Percentiles rank a stretch among this genome's conserved stretches.
Conservation (phyloP, 2,888 invertebrate species). For the Stenichneumon culpator region DNA sequence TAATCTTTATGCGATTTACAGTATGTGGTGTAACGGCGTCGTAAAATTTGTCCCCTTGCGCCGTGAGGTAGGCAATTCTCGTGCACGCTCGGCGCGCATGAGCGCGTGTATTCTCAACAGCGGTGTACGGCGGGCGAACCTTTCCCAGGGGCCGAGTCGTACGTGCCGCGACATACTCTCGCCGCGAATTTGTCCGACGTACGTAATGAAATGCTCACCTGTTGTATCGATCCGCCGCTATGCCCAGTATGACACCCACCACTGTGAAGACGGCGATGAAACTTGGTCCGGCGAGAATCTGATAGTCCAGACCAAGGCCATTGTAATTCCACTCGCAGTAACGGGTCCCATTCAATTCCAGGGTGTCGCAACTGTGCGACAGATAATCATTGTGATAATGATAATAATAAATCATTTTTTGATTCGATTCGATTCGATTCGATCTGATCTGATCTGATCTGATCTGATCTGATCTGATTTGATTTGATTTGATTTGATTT, state of each 20-base stretch:
- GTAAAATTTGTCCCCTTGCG: conserved; percentile 28
- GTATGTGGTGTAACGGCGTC: neutral
- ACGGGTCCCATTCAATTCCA: conserved; percentile 89
- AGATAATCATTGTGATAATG: conserved; percentile 1
- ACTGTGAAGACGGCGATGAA: conserved; percentile 97
- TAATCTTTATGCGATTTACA: conserved; percentile 19
- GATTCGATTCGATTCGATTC: neutral
- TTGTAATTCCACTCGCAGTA: conserved; percentile 98
- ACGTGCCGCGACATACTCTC: conserved; percentile 31
- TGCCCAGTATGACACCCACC: conserved; percentile 93
- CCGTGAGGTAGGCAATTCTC: conserved; percentile 40
- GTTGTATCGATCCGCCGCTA: conserved; percentile 91
- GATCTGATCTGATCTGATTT: too few species aligned
- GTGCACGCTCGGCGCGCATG: conserved; percentile 6
- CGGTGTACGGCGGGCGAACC: conserved; percentile 35
- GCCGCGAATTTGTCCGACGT: neutral
- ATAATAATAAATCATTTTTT: neutral
- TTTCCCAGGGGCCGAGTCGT: conserved; percentile 44
- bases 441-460: too few species aligned
- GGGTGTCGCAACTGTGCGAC: conserved; percentile 87
- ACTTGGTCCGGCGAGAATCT: conserved; percentile 96
- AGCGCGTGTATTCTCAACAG: neutral
- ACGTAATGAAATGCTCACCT: conserved; percentile 79
- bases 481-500: too few species aligned
- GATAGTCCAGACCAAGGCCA: conserved; percentile 96